Evolutionary conservation across 2,888 invertebrate genomes (phyloP), one percentile per base, ranked within the genome.

Genomic region (Ctenicera cuprea): DNA sequence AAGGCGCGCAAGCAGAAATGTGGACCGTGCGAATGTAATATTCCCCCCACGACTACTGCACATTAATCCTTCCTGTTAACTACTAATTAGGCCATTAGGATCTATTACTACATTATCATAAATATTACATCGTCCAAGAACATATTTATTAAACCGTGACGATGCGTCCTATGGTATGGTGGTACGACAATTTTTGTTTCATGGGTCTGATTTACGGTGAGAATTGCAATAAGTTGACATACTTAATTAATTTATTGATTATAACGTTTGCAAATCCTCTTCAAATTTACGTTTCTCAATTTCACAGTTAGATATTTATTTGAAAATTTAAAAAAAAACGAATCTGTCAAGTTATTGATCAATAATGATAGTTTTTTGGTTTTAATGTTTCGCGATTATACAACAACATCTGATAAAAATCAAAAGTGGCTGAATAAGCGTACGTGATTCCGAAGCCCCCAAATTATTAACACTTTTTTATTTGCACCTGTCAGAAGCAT

Each of bases 11-110:
- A 20, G 54, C 45, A 71, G 65, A 71, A 71, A 71, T 71, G 65
- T 71, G 37, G 65, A 71, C 71, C 66, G 71, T 66, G 66, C 71
- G 71, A 66, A 71, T 61, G 61, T 59, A 66, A 66, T 66, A 57
- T 59, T 66, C 64, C 63, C 64, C 57, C 33, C 52, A 22, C 50
- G 63, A 50, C 38, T 64, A 20, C 64, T 57, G 37, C 22, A 30
- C 71, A 71, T 71, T 65, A 59, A 64, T 65, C 71, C 71, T 71
- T 71, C 71, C 71, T 71, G 71, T 65, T 71, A 71, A 71, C 71
- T 65, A 65, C 64, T 71, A 71, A 71, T 71, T 71, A 71, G 45
- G 30, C 64, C 59, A 71, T 71, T 71, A 71, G 52, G 64, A 48
- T 38, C 61, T 50, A 71, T 71, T 66, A 66, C 48, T 26, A 18